Evolutionary conservation across 2,113 vertebrate genomes (phyloP), one percentile per base, ranked within the genome.

Genomic region (Sterna hirundo): DNA sequence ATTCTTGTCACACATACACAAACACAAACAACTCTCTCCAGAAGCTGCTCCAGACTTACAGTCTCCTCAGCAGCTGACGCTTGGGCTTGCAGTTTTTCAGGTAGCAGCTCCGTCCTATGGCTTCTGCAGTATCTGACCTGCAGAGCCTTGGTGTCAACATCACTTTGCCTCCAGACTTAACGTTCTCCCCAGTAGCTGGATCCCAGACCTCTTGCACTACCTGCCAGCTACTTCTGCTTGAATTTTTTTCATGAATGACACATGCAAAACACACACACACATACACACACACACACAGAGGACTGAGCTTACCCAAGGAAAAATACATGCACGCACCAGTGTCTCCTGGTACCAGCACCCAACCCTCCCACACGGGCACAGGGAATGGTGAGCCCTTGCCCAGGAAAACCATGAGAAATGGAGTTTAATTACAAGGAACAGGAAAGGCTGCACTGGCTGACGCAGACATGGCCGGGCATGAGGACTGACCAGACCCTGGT

Each of bases 391-490:
- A 66, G 3, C 6, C 25, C 15, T 68, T 83, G 21, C 13, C 25
- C 22, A n/a, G 42, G 16, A 79, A 51, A 65, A 32, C 8, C 7
- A 25, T 71, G 21, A 72, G 32, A 77, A 68, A 40, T 1, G 0
- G 11, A 26, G 5, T 46, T 93, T 62, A 26, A 42, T 36, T 70
- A 65, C 16, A 66, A 38, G 32, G 46, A 11, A 22, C 13, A 54
- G 25, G 18, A 66, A 36, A 62, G 4, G 1, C 23, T 75, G 26
- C 14, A 32, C 14, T 54, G 30, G 5, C 23, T 94, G 49, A 21
- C 2, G 2, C 5, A 79, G 32, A 44, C 11, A 44, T 0, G 0
- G 3, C 44, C 4, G 6, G 32, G 4, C 29, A 82, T 1, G 0
- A 62, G 17, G 26, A 29, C 26, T 82, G 26, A 72, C 10, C 0